A percentile compares a stretch with the other conserved stretches of the same genome.
Conservation (phyloP, 2,797 vertebrate genomes). For the Luscinia megarhynchos region DNA sequence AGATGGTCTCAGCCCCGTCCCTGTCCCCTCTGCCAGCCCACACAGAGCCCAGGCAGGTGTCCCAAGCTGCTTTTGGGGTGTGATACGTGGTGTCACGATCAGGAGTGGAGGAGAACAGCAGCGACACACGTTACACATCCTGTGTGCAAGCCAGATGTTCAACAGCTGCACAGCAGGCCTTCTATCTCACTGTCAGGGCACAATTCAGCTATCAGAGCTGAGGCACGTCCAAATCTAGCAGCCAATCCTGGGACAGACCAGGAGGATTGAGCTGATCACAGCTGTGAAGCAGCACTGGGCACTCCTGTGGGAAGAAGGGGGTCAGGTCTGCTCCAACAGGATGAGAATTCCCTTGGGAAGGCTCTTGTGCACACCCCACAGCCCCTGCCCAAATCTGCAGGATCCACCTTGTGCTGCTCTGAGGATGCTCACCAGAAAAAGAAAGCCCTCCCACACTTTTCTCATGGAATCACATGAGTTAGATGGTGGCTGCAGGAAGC, state of each 20-base stretch:
- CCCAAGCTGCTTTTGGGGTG: accelerated
- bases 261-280: background rate
- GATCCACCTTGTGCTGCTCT: background rate
- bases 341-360: background rate
- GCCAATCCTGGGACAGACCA: background rate
- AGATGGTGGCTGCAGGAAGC: conserved; percentile 30
- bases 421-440: conserved; percentile 18
- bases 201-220: background rate
- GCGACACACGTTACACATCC: background rate
- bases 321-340: accelerated
- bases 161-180: conserved; percentile 37
- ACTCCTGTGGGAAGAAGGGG: background rate
- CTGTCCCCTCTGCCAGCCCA: background rate
- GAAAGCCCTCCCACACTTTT: conserved; percentile 52
- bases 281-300: background rate
- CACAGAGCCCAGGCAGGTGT: background rate
- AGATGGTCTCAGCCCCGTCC: background rate
- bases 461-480: conserved; percentile 57
- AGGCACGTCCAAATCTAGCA: background rate
- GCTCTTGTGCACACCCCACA: background rate
- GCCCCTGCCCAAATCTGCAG: background rate
- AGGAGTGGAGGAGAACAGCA: background rate
- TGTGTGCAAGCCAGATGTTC: background rate
- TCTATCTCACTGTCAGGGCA: background rate
- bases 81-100: accelerated